Evolutionary conservation across 2,113 vertebrate species (phyloP).

Genomic region (Colius striatus): DNA sequence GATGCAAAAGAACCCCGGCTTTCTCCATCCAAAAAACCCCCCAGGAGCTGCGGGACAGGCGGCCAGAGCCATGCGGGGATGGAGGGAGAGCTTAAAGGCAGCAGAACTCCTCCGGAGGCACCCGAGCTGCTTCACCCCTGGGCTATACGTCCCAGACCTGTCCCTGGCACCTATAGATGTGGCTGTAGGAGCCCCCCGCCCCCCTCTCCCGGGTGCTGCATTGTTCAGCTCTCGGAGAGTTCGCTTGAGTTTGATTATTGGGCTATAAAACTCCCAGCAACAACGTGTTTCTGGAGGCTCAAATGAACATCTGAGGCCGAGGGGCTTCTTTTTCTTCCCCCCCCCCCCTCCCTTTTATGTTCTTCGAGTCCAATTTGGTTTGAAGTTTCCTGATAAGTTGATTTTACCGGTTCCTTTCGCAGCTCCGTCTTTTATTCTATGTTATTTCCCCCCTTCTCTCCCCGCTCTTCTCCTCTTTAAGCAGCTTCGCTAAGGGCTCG

Average conservation of each 20-base stretch:
- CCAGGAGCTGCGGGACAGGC: background rate
- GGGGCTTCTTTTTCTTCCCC: background rate
- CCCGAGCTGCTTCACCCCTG: background rate
- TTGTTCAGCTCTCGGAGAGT: background rate
- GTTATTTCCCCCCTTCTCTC: background rate
- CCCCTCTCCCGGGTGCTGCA: background rate
- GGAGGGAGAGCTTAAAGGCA: background rate
- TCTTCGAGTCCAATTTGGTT: background rate
- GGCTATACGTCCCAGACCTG: background rate
- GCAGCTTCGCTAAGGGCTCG: background rate
- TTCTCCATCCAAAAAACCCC: no score
- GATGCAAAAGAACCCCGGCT: background rate
- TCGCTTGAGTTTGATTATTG: background rate
- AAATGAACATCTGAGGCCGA: background rate
- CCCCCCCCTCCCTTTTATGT: background rate
- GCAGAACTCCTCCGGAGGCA: background rate
- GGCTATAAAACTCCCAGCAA: background rate
- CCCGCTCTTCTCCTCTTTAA: background rate
- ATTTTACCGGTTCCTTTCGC: background rate
- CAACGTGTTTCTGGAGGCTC: background rate
- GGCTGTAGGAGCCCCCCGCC: background rate
- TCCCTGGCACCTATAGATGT: background rate
- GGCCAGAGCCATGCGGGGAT: no score
- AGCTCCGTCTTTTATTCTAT: background rate
- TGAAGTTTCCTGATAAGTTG: background rate